Percentiles rank a stretch among this genome's conserved stretches.
Evolutionary conservation across 2,113 vertebrate species (phyloP).

Genomic region (Bos taurus): ARS-UCD2.0 NC_037352.1:12997001-12997500

Average conservation of each 20-base stretch:
- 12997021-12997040: neutral
- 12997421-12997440: constrained; percentile 16
- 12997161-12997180: neutral
- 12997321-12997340: neutral
- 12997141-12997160: neutral
- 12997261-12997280: neutral
- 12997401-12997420: constrained; percentile 8
- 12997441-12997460: constrained; percentile 15
- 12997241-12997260: neutral
- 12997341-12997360: constrained; percentile 31
- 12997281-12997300: neutral
- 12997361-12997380: constrained; percentile 13
- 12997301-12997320: neutral
- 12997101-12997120: neutral
- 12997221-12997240: neutral
- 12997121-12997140: neutral
- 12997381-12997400: constrained; percentile 9
- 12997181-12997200: neutral
- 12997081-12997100: constrained; percentile 27
- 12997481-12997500: neutral
- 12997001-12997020: constrained; percentile 40
- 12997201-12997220: neutral
- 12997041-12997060: neutral
- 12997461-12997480: constrained; percentile 1
- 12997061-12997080: constrained; percentile 12